A percentile compares a stretch with the other conserved stretches of the same genome.
Evolutionary conservation across 2,888 invertebrate species (phyloP).

Genomic region (Polydrusus pterygomalis): DNA sequence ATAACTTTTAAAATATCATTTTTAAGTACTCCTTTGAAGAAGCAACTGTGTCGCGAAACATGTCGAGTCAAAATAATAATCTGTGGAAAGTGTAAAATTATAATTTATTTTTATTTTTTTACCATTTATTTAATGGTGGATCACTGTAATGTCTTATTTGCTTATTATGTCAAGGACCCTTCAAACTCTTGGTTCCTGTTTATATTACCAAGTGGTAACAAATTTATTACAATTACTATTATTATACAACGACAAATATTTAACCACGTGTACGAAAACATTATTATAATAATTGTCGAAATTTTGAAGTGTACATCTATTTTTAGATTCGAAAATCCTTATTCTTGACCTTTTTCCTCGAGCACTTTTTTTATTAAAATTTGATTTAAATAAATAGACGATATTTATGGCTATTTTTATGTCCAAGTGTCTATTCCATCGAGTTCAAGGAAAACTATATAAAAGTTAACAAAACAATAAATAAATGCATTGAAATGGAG

Average conservation of each 20-base stretch:
- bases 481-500: no score
- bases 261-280: not conserved
- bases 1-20: no score
- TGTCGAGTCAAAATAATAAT: no score
- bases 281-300: not conserved
- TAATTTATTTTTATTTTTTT: no score
- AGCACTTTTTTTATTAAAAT: not conserved
- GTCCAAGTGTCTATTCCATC: no score
- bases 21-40: no score
- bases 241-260: not conserved
- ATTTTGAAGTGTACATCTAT: constrained; percentile 6
- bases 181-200: not conserved
- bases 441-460: no score
- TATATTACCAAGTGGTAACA: not conserved
- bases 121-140: no score
- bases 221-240: not conserved
- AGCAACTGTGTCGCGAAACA: no score
- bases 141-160: no score
- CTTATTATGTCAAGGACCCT: not conserved
- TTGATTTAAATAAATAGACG: constrained; percentile 6
- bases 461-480: no score
- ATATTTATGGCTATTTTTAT: not conserved
- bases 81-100: no score
- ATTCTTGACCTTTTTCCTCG: constrained; percentile 5
- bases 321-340: constrained; percentile 5